phyloP scores from a whole-genome alignment of 2,888 invertebrate species.

The Unio delphinus region DNA sequence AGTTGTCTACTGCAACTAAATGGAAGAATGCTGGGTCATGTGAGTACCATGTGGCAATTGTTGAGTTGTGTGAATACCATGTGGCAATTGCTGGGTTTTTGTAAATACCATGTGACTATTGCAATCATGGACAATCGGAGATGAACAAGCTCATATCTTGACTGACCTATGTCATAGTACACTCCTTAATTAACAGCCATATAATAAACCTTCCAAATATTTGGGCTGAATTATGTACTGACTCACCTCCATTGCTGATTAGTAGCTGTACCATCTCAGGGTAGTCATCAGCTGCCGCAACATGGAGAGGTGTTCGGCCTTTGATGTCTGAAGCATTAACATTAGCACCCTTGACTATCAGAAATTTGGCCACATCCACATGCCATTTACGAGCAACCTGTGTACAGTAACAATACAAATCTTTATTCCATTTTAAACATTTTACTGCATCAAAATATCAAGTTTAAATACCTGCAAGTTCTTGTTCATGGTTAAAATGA shows the following conservation, averaged over 20 bases:
- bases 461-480: slow-evolving; percentile 1
- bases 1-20: too few relatives aligned
- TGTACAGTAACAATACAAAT: background rate
- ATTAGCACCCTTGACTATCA: slow-evolving; percentile 62
- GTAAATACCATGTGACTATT: too few relatives aligned
- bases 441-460: too few relatives aligned
- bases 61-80: too few relatives aligned
- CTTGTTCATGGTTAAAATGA: background rate
- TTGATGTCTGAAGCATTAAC: slow-evolving; percentile 58
- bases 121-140: too few relatives aligned
- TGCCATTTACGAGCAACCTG: slow-evolving; percentile 69
- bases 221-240: background rate
- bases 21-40: too few relatives aligned
- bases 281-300: slow-evolving; percentile 69
- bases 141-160: too few relatives aligned
- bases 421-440: background rate
- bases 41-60: too few relatives aligned
- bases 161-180: too few relatives aligned
- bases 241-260: slow-evolving; percentile 59
- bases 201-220: too few relatives aligned
- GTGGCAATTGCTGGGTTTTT: too few relatives aligned
- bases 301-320: slow-evolving; percentile 68
- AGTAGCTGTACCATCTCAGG: slow-evolving; percentile 67
- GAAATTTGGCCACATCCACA: slow-evolving; percentile 64
- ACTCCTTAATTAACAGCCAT: too few relatives aligned